Evolutionary conservation across 2,888 invertebrate species (phyloP).

Genomic region (Icerya purchasi): DNA sequence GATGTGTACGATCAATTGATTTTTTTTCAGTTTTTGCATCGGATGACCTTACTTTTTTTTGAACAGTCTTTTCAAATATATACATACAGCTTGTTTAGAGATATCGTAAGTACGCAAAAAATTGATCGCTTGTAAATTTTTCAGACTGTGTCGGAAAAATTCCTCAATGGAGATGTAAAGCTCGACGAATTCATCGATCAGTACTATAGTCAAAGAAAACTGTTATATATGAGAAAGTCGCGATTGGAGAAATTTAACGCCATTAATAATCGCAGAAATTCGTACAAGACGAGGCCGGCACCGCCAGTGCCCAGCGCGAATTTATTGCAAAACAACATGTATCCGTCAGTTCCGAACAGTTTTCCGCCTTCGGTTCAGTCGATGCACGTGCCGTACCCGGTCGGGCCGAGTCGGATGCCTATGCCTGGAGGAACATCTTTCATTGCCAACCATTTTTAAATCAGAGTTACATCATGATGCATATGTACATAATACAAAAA

Average conservation of each 20-base stretch:
- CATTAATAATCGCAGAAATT: conserved; percentile 30
- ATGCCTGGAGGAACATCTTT: conserved; percentile 4
- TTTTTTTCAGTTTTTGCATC: no score
- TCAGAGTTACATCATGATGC: no score
- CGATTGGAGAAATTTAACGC: conserved; percentile 86
- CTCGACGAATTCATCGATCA: conserved; percentile 66
- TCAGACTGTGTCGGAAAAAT: conserved; percentile 48
- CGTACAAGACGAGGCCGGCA: conserved; percentile 1
- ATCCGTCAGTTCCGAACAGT: conserved; percentile 1
- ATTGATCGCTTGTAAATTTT: no score
- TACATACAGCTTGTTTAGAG: no score
- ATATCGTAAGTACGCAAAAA: no score
- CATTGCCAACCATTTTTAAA: conserved; percentile 5
- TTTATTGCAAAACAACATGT: neutral
- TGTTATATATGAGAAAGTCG: conserved; percentile 61
- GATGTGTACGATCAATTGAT: no score
- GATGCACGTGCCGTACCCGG: conserved; percentile 2
- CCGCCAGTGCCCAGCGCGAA: conserved; percentile 1
- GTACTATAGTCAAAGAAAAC: conserved; percentile 51
- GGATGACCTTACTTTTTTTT: no score
- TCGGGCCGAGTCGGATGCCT: conserved; percentile 9
- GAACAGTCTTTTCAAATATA: no score
- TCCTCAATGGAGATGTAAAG: conserved; percentile 46
- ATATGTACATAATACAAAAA: no score
- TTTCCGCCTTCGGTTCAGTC: neutral